Evolutionary conservation across 2,888 invertebrate species (phyloP).

Genomic region (Chelonus formosanus): DNA sequence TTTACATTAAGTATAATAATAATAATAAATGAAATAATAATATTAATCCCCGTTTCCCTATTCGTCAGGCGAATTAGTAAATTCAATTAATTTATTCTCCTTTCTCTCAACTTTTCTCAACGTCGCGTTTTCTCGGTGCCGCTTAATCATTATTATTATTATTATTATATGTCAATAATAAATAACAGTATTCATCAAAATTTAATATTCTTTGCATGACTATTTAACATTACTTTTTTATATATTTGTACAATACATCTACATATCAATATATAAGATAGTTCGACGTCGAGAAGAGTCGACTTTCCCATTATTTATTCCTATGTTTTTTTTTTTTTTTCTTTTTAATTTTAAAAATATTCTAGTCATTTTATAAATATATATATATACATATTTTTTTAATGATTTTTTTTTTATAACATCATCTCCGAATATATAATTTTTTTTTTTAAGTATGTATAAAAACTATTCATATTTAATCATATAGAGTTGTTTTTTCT

Average conservation of each 20-base stretch:
- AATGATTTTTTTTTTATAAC: too few species aligned
- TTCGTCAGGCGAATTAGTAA: constrained; percentile 31
- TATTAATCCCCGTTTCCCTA: constrained; percentile 32
- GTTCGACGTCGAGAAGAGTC: constrained; percentile 44
- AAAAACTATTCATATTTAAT: too few species aligned
- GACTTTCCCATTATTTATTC: constrained; percentile 19
- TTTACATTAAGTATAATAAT: constrained; percentile 1
- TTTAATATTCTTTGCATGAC: too few species aligned
- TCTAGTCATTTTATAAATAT: constrained; percentile 9
- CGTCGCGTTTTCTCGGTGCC: constrained; percentile 46
- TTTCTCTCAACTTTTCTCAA: constrained; percentile 43
- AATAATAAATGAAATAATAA: too few species aligned
- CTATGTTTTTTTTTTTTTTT: neutral
- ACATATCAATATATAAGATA: constrained; percentile 28
- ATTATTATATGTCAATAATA: too few species aligned
- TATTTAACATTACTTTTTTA: too few species aligned
- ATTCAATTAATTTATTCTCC: neutral
- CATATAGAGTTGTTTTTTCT: too few species aligned
- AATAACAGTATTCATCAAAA: too few species aligned
- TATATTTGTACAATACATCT: neutral
- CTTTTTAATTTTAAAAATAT: constrained; percentile 18
- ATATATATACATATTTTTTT: neutral
- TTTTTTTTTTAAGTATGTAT: too few species aligned
- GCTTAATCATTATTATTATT: constrained; percentile 6
- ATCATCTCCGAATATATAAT: too few species aligned